Evolutionary conservation across 1,140 invertebrate genomes (phyloP), one percentile per base, ranked within the genome.

Genomic region (Acromyrmex heyeri): DNA sequence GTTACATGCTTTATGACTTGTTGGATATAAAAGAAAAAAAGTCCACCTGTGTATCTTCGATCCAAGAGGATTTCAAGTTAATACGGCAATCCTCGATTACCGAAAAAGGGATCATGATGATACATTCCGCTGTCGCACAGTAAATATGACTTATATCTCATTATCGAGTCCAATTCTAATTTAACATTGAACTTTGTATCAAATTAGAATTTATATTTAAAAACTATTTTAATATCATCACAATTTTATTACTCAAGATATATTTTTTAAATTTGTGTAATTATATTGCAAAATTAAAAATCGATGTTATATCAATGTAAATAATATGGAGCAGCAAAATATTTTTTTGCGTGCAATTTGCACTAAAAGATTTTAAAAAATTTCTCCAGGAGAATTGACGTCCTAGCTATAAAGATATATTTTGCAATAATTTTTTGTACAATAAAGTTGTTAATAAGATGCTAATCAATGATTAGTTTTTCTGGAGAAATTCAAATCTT

Each of bases 1-100:
- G 50, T 81, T 81, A 10, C 21, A 44, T 27, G 78, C 48, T 81
- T 81, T 81, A 70, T 50, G 64, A 81, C n/a, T 70, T 57, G 27
- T 44, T 30, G 48, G 30, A 69, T 70, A 69, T 70, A 81, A 81
- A 81, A 67, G 62, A 57, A 57, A 70, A 44, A 44, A 44, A 34
- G 18, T 70, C 50, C 78, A 70, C 18, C 48, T 81, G 50, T 8
- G 2, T 55, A 55, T 69, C 12, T 65, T 44, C 34, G 48, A 77
- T 30, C 65, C n/a, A 16, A 55, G 16, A 81, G 70, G 64, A 70
- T 53, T 79, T 21, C 24, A 48, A 44, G 53, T 81, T 70, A 70
- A 55, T 50, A n/a, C 18, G 64, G 30, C 34, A 30, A 70, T 57
- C 55, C 21, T 38, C n/a, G 62, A 67, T 79, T 6, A 30, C 10